Conservation (phyloP, 2,113 vertebrate genomes). For the Halcyon malimbica region DNA sequence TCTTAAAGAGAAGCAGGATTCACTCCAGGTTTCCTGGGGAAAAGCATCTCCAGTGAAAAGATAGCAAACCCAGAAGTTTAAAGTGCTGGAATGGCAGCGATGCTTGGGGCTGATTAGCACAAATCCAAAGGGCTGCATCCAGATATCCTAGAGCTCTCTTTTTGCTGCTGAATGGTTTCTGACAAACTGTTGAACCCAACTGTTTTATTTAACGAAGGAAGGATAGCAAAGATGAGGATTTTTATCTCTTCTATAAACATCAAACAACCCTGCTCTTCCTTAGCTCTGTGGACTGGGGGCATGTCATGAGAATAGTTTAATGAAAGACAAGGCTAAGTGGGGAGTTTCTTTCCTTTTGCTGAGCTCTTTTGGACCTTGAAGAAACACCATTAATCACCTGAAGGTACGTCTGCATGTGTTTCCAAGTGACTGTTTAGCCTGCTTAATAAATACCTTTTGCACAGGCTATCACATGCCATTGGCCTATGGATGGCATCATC, state of each 20-base stretch:
- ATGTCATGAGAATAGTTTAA: not conserved
- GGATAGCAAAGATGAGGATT: not conserved
- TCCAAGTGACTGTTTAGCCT: not conserved
- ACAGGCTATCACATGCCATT: not conserved
- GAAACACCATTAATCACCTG: not conserved
- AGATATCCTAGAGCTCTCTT: not conserved
- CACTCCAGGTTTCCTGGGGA: not conserved
- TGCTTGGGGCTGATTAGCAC: not conserved
- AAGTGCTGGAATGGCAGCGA: not conserved
- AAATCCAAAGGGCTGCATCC: not conserved
- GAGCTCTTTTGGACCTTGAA: not conserved
- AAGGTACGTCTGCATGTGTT: not conserved
- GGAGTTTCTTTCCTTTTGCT: not conserved
- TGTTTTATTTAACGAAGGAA: not conserved
- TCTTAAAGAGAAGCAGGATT: not conserved
- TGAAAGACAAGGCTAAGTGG: not conserved
- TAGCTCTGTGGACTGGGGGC: not conserved
- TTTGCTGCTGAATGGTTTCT: not conserved
- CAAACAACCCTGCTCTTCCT: not conserved
- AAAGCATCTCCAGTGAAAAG: not conserved
- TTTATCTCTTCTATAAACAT: not conserved
- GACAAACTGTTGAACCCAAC: not conserved
- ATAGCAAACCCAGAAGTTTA: not conserved
- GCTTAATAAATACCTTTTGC: not conserved
- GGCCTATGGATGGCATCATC: not conserved